phyloP scores from a whole-genome alignment of 2,888 invertebrate species.

The Ceraclea dissimilis region DNA sequence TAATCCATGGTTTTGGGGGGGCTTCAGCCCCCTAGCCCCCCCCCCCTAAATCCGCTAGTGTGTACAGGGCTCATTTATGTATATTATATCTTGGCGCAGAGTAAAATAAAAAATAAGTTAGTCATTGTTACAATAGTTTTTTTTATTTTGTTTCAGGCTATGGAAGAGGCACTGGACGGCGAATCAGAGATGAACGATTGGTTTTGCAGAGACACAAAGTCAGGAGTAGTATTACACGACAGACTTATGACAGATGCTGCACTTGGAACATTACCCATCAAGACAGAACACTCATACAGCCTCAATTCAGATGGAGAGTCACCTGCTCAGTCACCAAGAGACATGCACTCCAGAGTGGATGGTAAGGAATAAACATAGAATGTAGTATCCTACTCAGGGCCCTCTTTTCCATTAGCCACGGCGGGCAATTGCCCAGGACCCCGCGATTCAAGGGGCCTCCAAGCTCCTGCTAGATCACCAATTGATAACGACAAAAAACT shows the following conservation, averaged over 20 bases:
- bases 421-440: no score
- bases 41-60: no score
- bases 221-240: slow-evolving; percentile 77
- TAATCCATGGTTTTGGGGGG: no score
- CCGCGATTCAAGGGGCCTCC: no score
- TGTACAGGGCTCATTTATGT: no score
- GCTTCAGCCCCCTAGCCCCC: no score
- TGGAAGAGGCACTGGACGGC: slow-evolving; percentile 57
- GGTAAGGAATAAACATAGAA: slow-evolving; percentile 48
- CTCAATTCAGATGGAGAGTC: slow-evolving; percentile 65
- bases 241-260: slow-evolving; percentile 85
- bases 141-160: slow-evolving; percentile 44
- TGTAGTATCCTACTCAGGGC: no score
- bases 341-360: slow-evolving; percentile 62
- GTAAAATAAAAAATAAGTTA: no score
- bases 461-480: no score
- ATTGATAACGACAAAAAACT: no score
- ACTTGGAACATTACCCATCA: slow-evolving; percentile 73
- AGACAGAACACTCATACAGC: slow-evolving; percentile 91
- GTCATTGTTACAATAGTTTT: neutral
- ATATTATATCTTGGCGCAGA: no score
- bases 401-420: no score
- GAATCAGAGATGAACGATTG: slow-evolving; percentile 62
- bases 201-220: slow-evolving; percentile 60
- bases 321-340: slow-evolving; percentile 58